A percentile compares a stretch with the other conserved stretches of the same genome.
Conservation (phyloP, 2,888 invertebrate genomes). For the Ditylenchus weischeri region DNA sequence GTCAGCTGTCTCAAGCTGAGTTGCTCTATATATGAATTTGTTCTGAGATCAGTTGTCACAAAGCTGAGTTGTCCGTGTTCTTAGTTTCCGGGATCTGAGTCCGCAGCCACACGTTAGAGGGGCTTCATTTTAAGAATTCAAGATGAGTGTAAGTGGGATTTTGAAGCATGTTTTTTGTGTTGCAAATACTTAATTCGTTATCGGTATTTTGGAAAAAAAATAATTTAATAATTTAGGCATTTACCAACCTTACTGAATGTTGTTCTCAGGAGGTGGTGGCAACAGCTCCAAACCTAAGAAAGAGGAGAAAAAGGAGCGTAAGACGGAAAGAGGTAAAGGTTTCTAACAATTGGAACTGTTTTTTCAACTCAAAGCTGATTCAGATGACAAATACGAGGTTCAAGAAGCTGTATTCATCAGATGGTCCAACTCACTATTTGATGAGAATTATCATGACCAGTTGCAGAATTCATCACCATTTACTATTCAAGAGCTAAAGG, state of each 20-base stretch:
- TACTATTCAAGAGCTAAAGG: constrained; percentile 23
- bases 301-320: constrained; percentile 48
- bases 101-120: no score
- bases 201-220: no score
- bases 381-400: constrained; percentile 87
- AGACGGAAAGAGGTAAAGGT: constrained; percentile 43
- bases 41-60: no score
- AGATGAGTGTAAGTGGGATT: no score
- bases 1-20: no score
- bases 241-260: neutral
- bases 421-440: constrained; percentile 70
- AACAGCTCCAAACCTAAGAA: constrained; percentile 39
- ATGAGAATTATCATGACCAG: constrained; percentile 66
- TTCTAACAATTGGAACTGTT: neutral
- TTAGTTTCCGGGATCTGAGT: no score
- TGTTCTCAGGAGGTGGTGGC: constrained; percentile 29
- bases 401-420: constrained; percentile 91
- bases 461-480: constrained; percentile 9
- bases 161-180: no score
- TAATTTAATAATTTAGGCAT: neutral
- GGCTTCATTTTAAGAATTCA: no score
- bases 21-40: no score
- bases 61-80: no score
- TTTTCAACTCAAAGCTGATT: constrained; percentile 28
- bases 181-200: no score